Base-by-base conservation (phyloP, 2,888 invertebrate genomes). In the Pocota personata region DNA sequence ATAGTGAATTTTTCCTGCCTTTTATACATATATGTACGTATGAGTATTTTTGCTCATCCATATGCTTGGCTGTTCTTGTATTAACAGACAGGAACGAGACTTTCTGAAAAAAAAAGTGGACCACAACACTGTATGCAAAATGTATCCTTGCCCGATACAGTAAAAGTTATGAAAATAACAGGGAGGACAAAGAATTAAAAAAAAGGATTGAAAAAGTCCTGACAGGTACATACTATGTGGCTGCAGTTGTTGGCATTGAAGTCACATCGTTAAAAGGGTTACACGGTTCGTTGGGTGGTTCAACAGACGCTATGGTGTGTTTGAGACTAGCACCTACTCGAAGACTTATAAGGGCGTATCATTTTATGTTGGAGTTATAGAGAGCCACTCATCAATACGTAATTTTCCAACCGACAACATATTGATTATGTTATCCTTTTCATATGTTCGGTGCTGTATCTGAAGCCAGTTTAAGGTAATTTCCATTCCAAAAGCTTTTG, bases 151-250 rank as follows among this genome's bases (percentile, higher is more conserved):
- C n/a, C 24, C 27, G 14, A 58, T 66, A 66, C 37, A 67, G 19
- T 48, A 16, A 40, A 66, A 48, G 58, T 73, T 66, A 73, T 66
- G 57, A 32, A 66, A 73, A 66, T 66, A 73, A 64, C 27, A 48
- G 32, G 14, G 14, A n/a, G 16, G 19, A 37, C 12, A 5, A 35
- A 30, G 50, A n/a, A 30, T 12, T 3, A 27, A n/a, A 71, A 32
- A 71, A 62, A 57, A 21, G 57, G 48, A 80, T 73, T 58, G 30
- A n/a, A 48, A 66, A 66, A 79, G 58, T 58, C 58, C 73, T 58
- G 48, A 58, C 46, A 80, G 58, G 40, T 40, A 35, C 35, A 35
- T 12, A 10, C 32, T 48, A 78, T 50, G 58, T 43, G 30, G 14
- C 12, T 14, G 12, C 35, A 64, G 35, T 27, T 14, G 48, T 16